Percentiles rank a stretch among this genome's conserved stretches.
phyloP scores from a whole-genome alignment of 2,888 invertebrate species.

The Eustalomyia histrio region DNA sequence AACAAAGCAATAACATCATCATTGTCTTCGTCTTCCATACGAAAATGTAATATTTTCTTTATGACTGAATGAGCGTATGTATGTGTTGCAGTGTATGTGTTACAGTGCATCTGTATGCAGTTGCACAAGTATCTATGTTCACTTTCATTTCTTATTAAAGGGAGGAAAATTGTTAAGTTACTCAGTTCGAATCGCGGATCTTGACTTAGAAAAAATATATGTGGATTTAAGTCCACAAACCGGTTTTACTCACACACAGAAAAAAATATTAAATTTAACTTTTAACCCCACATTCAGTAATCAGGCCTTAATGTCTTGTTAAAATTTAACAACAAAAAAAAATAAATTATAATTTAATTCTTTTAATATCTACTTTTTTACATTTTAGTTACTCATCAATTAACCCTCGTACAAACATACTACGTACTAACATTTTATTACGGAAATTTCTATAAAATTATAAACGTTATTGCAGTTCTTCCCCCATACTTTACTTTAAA shows the following conservation, averaged over 20 bases:
- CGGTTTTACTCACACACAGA: no score
- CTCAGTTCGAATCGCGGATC: no score
- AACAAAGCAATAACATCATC: constrained; percentile 27
- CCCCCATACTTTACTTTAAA: constrained; percentile 18
- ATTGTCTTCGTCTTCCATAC: constrained; percentile 1
- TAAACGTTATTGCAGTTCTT: constrained; percentile 40
- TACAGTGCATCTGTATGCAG: background rate
- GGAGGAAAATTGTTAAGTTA: constrained; percentile 18
- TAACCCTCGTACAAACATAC: background rate
- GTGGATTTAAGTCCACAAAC: no score
- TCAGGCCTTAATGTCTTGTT: no score
- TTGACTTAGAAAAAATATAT: no score
- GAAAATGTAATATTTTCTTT: constrained; percentile 17
- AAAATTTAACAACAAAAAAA: no score
- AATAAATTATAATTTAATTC: no score
- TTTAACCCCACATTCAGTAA: no score
- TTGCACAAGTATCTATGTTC: constrained; percentile 1
- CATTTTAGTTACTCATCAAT: background rate
- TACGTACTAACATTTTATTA: constrained; percentile 41
- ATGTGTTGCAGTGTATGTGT: background rate
- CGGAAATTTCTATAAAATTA: constrained; percentile 46
- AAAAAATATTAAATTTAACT: no score
- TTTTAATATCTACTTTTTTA: background rate
- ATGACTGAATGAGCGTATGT: background rate
- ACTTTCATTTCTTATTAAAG: constrained; percentile 26